Base-by-base conservation (phyloP, 35 echinoderm and acorn worm genomes). In the Holothuria glaberrima region DNA sequence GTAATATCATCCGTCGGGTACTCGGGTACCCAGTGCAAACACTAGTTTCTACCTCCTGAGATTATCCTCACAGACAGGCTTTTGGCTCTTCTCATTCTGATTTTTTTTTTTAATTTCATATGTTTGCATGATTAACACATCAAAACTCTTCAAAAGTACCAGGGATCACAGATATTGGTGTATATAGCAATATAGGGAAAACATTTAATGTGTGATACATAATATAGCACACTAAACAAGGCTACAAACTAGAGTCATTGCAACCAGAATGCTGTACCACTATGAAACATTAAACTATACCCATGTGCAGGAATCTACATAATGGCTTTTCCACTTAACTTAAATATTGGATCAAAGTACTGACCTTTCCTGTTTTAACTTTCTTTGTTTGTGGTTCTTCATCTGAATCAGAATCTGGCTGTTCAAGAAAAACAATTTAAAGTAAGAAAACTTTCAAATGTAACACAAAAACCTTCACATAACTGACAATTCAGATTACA, bases 351-450 rank as follows among this genome's bases (percentile, higher is more conserved):
- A 0, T 29, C 10, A 22, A 62, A 12, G 21, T 59, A 45, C 67
- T 87, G 41, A 92, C 90, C 69, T 86, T 72, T 30, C 72, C 61
- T 89, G 58, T 48, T 83, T 75, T 93, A 12, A 29, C 16, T 71
- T 86, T 93, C 59, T 93, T 93, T 7, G 66, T 14, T 25, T 52
- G 52, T 29, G 92, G 92, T 38, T 93, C 92, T 32, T 93, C 92
- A 71, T 92, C 90, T 75, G 66, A 60, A 84, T 93, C 92, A 9
- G 92, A 89, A 33, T 93, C 48, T 35, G 61, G 77, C 68, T 88
- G 77, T 83, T n/a, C 25, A 69, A 63, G 36, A 36, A 50, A 41
- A 41, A 41, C 2, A 41, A 41, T 7, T 41, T 41, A 7, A 41
- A 7, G 36, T 7, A 41, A 7, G 36, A 41, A 41, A 41, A 41